These are phyloP conservation scores for Falco columbarius DNA, from an alignment of 2,797 vertebrate species.

Conservation along the genomic window DNA sequence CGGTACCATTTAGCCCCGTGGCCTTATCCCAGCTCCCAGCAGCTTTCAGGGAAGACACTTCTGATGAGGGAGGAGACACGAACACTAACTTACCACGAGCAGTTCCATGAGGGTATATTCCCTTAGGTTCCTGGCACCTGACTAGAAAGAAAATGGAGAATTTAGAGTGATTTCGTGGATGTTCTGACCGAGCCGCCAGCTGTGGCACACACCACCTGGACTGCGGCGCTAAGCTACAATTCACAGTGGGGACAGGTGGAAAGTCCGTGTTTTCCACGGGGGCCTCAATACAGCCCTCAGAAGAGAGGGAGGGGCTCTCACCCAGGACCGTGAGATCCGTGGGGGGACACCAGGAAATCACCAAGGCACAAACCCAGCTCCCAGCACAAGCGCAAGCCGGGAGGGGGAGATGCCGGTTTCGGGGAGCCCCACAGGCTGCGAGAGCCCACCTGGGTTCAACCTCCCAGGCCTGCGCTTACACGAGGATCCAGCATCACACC, in stretches of 20 bases:
- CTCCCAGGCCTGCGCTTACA: not conserved
- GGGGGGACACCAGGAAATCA: not conserved
- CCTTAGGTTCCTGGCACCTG: constrained; percentile 87
- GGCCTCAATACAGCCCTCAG: not conserved
- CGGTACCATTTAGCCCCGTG: rapidly evolving
- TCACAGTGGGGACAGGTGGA: not conserved
- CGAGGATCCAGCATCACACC: rapidly evolving
- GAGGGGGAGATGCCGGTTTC: not conserved
- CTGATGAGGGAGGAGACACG: not conserved
- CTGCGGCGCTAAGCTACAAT: not conserved
- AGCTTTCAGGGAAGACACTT: not conserved
- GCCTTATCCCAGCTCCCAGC: not conserved
- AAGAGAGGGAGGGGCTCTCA: too few species aligned
- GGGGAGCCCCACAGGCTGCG: rapidly evolving
- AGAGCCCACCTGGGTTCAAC: not conserved
- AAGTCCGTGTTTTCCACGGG: not conserved
- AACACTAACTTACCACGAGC: constrained; percentile 86
- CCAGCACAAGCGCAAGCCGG: not conserved
- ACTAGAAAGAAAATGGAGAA: constrained; percentile 76
- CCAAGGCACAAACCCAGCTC: not conserved
- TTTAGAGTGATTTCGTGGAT: not conserved
- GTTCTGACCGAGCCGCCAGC: not conserved
- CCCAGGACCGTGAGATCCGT: not conserved
- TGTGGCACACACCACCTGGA: not conserved
- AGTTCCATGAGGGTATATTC: constrained; percentile 95